Evolutionary conservation across 2,888 invertebrate genomes (phyloP).

Genomic region (Ichneumon xanthorius): DNA sequence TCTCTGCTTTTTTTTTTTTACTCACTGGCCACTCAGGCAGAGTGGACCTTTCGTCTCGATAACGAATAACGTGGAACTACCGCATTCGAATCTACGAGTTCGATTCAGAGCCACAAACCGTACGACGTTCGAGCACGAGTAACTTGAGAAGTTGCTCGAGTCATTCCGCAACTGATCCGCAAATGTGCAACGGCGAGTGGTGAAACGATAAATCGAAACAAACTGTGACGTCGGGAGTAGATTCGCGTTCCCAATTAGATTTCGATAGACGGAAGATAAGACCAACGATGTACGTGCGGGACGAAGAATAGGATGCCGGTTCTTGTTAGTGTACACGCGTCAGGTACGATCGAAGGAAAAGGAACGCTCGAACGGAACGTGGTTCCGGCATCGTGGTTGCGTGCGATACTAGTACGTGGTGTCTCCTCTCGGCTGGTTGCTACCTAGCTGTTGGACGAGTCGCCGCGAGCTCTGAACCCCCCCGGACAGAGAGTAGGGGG

Average conservation of each 20-base stretch:
- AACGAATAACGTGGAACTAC: slow-evolving; percentile 38
- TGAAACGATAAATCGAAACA: slow-evolving; percentile 8
- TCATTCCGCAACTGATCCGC: background rate
- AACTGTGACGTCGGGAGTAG: background rate
- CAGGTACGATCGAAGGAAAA: background rate
- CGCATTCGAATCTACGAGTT: background rate
- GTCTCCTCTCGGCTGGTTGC: slow-evolving; percentile 20
- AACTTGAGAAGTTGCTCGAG: background rate
- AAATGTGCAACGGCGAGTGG: background rate
- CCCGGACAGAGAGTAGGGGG: slow-evolving; percentile 16
- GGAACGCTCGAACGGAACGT: slow-evolving; percentile 15
- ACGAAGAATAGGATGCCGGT: slow-evolving; percentile 23
- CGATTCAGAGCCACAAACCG: background rate
- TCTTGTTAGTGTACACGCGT: slow-evolving; percentile 28
- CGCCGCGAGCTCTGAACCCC: slow-evolving; percentile 38
- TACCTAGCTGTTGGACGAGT: slow-evolving; percentile 37
- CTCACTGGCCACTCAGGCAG: slow-evolving; percentile 35
- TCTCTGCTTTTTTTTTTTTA: slow-evolving; percentile 7
- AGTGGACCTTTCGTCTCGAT: slow-evolving; percentile 13
- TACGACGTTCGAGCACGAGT: background rate
- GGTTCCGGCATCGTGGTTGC: slow-evolving; percentile 31
- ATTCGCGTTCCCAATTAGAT: background rate
- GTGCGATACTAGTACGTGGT: slow-evolving; percentile 14
- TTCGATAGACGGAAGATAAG: background rate
- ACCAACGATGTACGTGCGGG: background rate